Evolutionary conservation across 1,140 invertebrate species (phyloP), one percentile per base, ranked within the genome.

Genomic region (Mamestra configurata): DNA sequence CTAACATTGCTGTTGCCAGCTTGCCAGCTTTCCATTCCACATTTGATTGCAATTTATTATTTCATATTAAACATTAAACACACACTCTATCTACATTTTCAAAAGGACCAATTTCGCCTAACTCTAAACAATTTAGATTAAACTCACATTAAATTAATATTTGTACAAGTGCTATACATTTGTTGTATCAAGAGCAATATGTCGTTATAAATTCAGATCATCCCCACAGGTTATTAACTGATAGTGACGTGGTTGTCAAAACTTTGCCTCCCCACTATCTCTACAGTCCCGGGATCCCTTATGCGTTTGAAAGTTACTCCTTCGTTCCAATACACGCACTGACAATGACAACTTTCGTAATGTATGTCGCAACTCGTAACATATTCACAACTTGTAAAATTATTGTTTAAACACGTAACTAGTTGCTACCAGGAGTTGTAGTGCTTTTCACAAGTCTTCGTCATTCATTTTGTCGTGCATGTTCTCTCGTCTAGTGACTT

Each of bases 211-310:
- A 90, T 87, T 91, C 84, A 86, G 82, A 89, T 86, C 79, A 83
- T 85, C 81, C 83, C 84, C 77, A 82, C 78, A 85, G 82, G 83
- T 87, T 89, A 91, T 89, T 89, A 90, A 84, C 89, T 89, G 92
- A 92, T 92, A 92, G 91, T 92, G 90, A 92, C 89, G 86, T 84
- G 86, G 85, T 89, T 91, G 86, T 89, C 89, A 86, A 90, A 93
- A 93, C 88, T 93, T 92, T 82, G 64, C 83, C 82, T 53, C 64
- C 82, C 82, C 75, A 82, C 78, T 82, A 85, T 84, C 87, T 89
- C 84, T 55, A 24, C 10, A 24, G 24, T 27, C 53, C 87, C 80
- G 64, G 80, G 79, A 87, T 90, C 88, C 89, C 91, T 92, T 90
- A 88, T 90, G 88, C 87, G 85, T 90, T 90, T 86, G 84, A 90